phyloP scores from a whole-genome alignment of 2,113 vertebrate species.

The Rutilus rutilus region DNA sequence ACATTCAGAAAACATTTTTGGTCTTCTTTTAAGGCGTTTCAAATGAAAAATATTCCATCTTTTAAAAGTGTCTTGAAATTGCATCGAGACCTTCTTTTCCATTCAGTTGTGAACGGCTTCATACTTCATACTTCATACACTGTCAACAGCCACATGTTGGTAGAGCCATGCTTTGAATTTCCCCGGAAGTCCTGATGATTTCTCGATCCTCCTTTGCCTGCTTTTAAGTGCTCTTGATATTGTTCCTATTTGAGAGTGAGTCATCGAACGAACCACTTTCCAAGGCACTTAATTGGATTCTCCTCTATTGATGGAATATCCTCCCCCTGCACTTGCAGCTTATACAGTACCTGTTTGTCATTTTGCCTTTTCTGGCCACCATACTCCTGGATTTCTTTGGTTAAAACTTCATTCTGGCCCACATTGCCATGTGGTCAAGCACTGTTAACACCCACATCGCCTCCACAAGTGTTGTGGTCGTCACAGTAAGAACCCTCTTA shows the following conservation, averaged over 20 bases:
- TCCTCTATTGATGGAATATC: no score
- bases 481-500: no score
- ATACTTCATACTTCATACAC: neutral
- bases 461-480: no score
- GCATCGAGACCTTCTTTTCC: neutral
- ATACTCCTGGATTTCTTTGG: neutral
- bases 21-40: neutral
- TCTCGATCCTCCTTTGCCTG: neutral
- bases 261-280: neutral
- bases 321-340: no score
- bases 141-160: neutral
- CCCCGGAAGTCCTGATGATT: neutral
- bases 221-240: neutral
- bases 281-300: no score
- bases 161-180: neutral
- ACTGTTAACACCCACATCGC: no score
- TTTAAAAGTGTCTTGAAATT: neutral
- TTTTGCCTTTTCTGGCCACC: neutral
- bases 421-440: no score
- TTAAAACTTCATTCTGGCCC: no score
- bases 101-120: neutral
- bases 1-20: neutral
- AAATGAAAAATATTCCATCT: neutral
- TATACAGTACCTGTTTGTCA: no score
- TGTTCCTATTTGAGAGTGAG: neutral